Evolutionary conservation across 2,797 vertebrate species (phyloP).

Genomic region (Loriculus beryllinus): DNA sequence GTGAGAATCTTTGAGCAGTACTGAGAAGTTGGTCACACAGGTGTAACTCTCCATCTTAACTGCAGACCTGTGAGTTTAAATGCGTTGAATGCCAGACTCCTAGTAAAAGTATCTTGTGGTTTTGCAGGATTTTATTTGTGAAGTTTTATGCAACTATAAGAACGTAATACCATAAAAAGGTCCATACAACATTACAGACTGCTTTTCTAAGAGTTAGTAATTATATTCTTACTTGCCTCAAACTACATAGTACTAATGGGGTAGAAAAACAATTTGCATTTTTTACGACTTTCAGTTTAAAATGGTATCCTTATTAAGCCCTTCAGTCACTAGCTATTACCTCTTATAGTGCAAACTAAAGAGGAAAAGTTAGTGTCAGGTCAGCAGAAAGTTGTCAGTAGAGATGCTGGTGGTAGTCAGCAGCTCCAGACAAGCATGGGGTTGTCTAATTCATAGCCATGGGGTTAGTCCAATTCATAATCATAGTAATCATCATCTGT

Average conservation of each 20-base stretch:
- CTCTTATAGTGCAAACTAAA: background rate
- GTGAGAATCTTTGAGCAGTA: background rate
- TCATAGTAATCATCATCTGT: constrained; percentile 76
- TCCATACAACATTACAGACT: background rate
- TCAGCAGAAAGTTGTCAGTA: background rate
- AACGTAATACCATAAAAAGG: background rate
- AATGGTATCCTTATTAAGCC: background rate
- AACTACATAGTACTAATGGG: background rate
- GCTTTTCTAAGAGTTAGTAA: background rate
- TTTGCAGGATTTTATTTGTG: constrained; percentile 35
- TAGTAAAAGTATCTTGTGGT: background rate
- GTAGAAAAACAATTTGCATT: background rate
- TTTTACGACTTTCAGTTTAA: background rate
- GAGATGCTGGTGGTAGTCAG: background rate
- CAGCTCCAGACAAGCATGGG: background rate
- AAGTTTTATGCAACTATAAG: background rate
- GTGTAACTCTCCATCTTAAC: background rate
- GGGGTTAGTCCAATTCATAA: constrained; percentile 75
- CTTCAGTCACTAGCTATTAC: background rate
- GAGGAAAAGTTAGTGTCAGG: background rate
- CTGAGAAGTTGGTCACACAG: background rate
- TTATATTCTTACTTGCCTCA: background rate
- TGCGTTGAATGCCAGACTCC: background rate
- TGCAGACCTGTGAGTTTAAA: background rate
- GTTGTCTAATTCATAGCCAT: background rate